Percentiles rank a stretch among this genome's conserved stretches.
Conservation (phyloP, 2,888 invertebrate genomes). For the Stenodera caucasica region DNA sequence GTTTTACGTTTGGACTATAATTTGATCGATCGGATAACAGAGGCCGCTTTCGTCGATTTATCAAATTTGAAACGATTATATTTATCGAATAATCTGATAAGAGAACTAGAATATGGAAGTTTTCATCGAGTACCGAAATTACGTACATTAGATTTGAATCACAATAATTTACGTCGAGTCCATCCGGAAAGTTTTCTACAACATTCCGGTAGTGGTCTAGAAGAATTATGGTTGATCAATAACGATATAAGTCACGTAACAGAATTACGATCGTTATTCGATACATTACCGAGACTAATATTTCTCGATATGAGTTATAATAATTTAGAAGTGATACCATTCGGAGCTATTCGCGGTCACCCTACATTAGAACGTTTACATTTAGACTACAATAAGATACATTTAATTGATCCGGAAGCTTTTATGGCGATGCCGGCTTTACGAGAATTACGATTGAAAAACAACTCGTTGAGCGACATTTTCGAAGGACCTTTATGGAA, state of each 20-base stretch:
- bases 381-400: constrained; percentile 76
- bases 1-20: constrained; percentile 73
- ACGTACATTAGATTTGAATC: constrained; percentile 73
- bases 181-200: constrained; percentile 82
- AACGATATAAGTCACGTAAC: constrained; percentile 77
- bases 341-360: constrained; percentile 78
- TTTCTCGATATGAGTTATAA: constrained; percentile 81
- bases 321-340: constrained; percentile 73
- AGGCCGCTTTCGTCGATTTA: constrained; percentile 79
- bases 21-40: constrained; percentile 68
- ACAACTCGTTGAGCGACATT: constrained; percentile 78
- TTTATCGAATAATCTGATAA: constrained; percentile 72
- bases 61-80: constrained; percentile 69
- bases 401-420: constrained; percentile 75
- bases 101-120: constrained; percentile 76
- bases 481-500: constrained; percentile 81
- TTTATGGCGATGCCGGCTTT: constrained; percentile 83
- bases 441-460: constrained; percentile 76
- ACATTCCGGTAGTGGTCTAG: constrained; percentile 71
- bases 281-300: constrained; percentile 74
- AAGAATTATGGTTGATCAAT: constrained; percentile 75
- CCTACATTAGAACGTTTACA: constrained; percentile 78
- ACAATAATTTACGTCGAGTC: constrained; percentile 73
- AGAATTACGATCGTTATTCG: constrained; percentile 73
- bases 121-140: constrained; percentile 77